phyloP scores from a whole-genome alignment of 2,888 invertebrate species.

The Malachius bipustulatus region DNA sequence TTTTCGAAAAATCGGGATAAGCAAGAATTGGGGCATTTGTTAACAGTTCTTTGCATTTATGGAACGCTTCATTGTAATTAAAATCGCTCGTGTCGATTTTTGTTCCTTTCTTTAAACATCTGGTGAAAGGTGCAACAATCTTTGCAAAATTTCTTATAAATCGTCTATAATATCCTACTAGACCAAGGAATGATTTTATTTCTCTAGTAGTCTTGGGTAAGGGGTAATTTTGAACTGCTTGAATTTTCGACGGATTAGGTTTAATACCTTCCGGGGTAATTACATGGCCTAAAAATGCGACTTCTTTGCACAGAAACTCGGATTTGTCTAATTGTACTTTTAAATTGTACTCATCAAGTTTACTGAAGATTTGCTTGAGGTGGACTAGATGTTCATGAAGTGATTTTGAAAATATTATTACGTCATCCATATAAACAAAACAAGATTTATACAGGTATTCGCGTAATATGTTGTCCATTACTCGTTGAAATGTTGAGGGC shows the following conservation, averaged over 20 bases:
- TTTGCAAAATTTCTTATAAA: slow-evolving; percentile 12
- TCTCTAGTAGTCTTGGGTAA: slow-evolving; percentile 18
- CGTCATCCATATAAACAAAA: slow-evolving; percentile 20
- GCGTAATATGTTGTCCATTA: slow-evolving; percentile 21
- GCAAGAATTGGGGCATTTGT: slow-evolving; percentile 17
- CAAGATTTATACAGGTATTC: slow-evolving; percentile 16
- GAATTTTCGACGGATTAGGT: slow-evolving; percentile 14
- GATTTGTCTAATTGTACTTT: slow-evolving; percentile 16
- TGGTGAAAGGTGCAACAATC: slow-evolving; percentile 11
- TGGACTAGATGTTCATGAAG: slow-evolving; percentile 17
- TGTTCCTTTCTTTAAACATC: slow-evolving; percentile 11
- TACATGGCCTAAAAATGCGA: slow-evolving; percentile 17
- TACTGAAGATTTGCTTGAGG: slow-evolving; percentile 17
- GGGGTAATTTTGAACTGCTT: slow-evolving; percentile 14
- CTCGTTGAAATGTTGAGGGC: slow-evolving; percentile 23
- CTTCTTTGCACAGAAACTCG: slow-evolving; percentile 9
- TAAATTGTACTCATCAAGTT: slow-evolving; percentile 14
- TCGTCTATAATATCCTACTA: slow-evolving; percentile 9
- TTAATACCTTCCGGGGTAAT: slow-evolving; percentile 19
- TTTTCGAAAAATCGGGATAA: slow-evolving; percentile 18
- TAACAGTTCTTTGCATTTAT: slow-evolving; percentile 18
- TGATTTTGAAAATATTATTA: slow-evolving; percentile 17
- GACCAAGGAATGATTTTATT: slow-evolving; percentile 19
- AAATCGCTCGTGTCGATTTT: slow-evolving; percentile 12
- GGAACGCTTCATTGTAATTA: slow-evolving; percentile 15